phyloP scores from a whole-genome alignment of 2,797 vertebrate species.

The Manis pentadactyla region DNA sequence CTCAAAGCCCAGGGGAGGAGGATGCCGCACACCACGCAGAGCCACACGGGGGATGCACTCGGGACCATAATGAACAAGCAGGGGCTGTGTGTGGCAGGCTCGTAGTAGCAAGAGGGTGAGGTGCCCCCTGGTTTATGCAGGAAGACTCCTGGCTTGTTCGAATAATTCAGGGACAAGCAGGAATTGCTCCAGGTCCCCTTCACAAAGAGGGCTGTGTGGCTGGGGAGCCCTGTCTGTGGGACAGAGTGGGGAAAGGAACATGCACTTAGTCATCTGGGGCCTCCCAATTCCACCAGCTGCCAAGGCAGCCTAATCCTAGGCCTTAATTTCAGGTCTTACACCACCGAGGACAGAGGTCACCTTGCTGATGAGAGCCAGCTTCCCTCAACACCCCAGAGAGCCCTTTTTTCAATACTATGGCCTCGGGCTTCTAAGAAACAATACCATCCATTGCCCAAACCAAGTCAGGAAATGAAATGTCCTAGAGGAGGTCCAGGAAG shows the following conservation, averaged over 20 bases:
- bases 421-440: not conserved
- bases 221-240: not conserved
- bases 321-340: not conserved
- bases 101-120: not conserved
- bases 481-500: not conserved
- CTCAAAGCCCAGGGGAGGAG: not conserved
- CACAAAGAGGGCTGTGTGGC: not conserved
- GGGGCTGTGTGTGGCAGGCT: not conserved
- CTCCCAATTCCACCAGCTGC: not conserved
- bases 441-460: not conserved
- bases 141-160: not conserved
- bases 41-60: not conserved
- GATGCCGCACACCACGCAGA: not conserved
- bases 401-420: not conserved
- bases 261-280: not conserved
- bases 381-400: not conserved
- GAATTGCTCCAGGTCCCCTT: rapidly evolving
- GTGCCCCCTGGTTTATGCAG: not conserved
- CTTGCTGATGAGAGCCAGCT: not conserved
- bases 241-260: not conserved
- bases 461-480: not conserved
- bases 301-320: not conserved
- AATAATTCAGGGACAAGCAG: not conserved
- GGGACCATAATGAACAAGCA: not conserved
- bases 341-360: not conserved